These are phyloP conservation scores for Rallus crepitans DNA, from an alignment of 2,797 vertebrate species.

Conservation along the genomic window DNA sequence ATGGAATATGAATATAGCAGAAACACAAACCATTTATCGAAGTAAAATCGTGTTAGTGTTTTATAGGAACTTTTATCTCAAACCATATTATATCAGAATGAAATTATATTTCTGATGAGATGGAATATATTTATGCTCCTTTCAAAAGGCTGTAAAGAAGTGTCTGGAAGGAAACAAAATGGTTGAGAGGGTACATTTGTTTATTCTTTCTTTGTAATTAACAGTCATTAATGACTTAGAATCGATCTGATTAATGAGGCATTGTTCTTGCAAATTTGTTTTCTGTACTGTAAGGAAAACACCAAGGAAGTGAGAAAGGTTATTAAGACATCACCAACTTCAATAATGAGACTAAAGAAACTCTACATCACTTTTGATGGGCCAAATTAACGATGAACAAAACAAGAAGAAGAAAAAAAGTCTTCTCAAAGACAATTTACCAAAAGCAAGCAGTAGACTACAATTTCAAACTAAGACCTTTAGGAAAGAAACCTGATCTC, in stretches of 20 bases:
- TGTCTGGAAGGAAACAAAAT: background rate
- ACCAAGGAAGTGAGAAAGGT: background rate
- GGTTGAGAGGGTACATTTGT: background rate
- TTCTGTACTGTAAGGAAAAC: slow-evolving; percentile 35
- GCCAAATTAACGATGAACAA: background rate
- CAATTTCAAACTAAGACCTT: background rate
- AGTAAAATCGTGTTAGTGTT: background rate
- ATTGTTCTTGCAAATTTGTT: slow-evolving; percentile 53
- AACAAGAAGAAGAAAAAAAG: background rate
- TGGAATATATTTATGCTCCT: background rate
- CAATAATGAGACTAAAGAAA: slow-evolving; percentile 1
- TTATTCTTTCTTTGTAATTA: slow-evolving; percentile 65
- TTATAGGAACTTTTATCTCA: background rate
- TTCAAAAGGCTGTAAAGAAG: background rate
- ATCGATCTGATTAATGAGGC: slow-evolving; percentile 69
- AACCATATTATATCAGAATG: background rate
- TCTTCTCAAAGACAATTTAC: background rate
- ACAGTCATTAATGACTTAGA: slow-evolving; percentile 51
- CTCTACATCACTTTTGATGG: background rate
- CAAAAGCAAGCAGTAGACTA: background rate
- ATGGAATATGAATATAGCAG: background rate
- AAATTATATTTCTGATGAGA: slow-evolving; percentile 20
- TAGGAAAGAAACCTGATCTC: background rate
- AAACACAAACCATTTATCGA: slow-evolving; percentile 7
- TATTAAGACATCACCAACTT: slow-evolving; percentile 14